These are phyloP conservation scores for Acrobasis consociella DNA, from an alignment of 2,888 invertebrate species.

Conservation along the genomic window DNA sequence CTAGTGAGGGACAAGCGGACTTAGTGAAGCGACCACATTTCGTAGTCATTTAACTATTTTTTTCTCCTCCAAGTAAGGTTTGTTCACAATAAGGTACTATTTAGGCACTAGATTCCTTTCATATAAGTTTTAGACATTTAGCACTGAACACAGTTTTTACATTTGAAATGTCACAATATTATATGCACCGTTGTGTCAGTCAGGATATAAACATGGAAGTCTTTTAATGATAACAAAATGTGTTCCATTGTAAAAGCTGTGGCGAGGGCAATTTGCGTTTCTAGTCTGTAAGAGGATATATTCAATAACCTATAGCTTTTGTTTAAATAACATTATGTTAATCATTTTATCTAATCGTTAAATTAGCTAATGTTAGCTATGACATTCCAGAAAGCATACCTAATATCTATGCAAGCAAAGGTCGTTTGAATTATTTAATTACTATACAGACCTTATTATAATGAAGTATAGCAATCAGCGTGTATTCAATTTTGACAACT, in stretches of 20 bases:
- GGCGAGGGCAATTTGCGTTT: conserved; percentile 54
- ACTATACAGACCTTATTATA: conserved; percentile 4
- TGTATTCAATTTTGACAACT: conserved; percentile 31
- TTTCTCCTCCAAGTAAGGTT: conserved; percentile 60
- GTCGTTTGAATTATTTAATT: conserved; percentile 13
- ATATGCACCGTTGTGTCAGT: conserved; percentile 41
- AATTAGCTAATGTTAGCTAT: conserved; percentile 49
- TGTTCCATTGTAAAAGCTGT: conserved; percentile 64
- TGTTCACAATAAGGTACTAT: conserved; percentile 68
- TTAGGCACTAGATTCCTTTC: conserved; percentile 61
- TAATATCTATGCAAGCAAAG: conserved; percentile 23
- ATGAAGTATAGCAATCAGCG: conserved; percentile 40
- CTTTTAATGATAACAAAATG: conserved; percentile 29
- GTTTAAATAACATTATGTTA: conserved; percentile 43
- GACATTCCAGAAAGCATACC: conserved; percentile 55
- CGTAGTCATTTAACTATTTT: conserved; percentile 55
- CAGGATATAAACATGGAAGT: conserved; percentile 31
- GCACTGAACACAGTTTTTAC: conserved; percentile 74
- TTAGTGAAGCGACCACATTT: conserved; percentile 62
- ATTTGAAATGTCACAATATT: conserved; percentile 52
- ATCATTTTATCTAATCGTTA: conserved; percentile 27
- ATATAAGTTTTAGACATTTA: conserved; percentile 54
- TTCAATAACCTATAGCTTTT: conserved; percentile 44
- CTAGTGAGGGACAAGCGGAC: conserved; percentile 75
- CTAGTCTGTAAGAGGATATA: conserved; percentile 58